phyloP scores from a whole-genome alignment of 2,888 invertebrate genomes.

The Andrena marginata region DNA sequence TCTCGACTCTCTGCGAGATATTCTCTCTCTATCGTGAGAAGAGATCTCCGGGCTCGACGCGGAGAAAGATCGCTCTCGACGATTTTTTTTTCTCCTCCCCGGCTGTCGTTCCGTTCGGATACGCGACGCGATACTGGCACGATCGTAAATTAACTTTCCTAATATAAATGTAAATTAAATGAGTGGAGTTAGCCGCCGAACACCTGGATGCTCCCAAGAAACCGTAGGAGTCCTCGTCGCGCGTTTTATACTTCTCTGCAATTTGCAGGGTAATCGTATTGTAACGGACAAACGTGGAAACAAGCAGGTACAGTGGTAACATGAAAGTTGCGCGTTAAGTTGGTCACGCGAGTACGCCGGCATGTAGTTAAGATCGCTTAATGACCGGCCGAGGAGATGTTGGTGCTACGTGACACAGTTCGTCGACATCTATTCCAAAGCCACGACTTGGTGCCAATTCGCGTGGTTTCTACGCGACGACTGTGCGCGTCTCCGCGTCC shows the following conservation, averaged over 20 bases:
- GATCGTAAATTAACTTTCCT: neutral
- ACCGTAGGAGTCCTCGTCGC: constrained; percentile 10
- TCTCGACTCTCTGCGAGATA: constrained; percentile 4
- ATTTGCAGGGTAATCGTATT: constrained; percentile 48
- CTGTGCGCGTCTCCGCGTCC: constrained; percentile 29
- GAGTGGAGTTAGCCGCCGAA: neutral
- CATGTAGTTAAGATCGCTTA: constrained; percentile 61
- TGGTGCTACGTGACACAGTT: constrained; percentile 67
- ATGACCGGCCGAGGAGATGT: constrained; percentile 63
- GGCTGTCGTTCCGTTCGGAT: neutral
- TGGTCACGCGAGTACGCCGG: constrained; percentile 68
- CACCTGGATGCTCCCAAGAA: neutral
- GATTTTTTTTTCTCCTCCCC: constrained; percentile 11
- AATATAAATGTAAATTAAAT: neutral
- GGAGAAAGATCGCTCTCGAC: constrained; percentile 8
- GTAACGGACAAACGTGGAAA: constrained; percentile 41
- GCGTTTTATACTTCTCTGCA: constrained; percentile 33
- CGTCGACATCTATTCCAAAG: constrained; percentile 17
- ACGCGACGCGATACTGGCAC: neutral
- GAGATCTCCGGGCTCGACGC: neutral
- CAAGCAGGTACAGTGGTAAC: constrained; percentile 46
- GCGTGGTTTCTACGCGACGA: constrained; percentile 17
- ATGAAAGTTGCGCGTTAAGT: constrained; percentile 67
- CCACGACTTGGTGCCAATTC: constrained; percentile 38
- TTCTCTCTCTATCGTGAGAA: constrained; percentile 33